Conservation (phyloP, 2,797 vertebrate genomes). For the Tamandua tetradactyla region DNA sequence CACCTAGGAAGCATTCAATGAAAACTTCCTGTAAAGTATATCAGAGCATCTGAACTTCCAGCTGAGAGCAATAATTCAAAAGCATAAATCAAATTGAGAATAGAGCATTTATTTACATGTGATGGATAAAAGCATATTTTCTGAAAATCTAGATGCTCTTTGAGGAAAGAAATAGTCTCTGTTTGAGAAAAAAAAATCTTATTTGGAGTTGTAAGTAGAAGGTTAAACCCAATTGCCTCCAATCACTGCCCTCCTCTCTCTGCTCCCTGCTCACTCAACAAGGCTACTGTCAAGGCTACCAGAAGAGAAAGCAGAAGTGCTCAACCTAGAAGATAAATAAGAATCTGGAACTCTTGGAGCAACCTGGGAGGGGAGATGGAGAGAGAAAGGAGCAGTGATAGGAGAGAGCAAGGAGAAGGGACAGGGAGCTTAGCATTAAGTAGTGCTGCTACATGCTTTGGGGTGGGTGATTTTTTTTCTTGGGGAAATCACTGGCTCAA, state of each 20-base stretch:
- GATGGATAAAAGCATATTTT: neutral
- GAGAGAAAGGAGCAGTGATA: neutral
- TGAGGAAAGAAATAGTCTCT: neutral
- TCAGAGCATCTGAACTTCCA: neutral
- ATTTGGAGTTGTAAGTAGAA: neutral
- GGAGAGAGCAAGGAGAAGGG: neutral
- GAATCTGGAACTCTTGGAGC: neutral
- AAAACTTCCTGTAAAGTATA: neutral
- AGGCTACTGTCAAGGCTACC: neutral
- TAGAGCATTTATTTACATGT: neutral
- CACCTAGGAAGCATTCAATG: neutral
- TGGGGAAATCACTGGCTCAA: neutral
- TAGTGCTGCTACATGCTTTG: neutral
- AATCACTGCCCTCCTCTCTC: neutral
- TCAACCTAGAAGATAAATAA: neutral
- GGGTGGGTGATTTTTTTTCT: neutral
- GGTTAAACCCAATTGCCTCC: neutral
- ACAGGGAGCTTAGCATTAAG: neutral
- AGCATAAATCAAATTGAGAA: neutral
- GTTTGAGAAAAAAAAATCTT: neutral
- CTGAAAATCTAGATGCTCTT: conserved; percentile 5
- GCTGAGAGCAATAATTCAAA: neutral
- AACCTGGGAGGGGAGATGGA: neutral
- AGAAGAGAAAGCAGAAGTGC: neutral
- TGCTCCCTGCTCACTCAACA: neutral